A percentile compares a stretch with the other conserved stretches of the same genome.
phyloP scores from a whole-genome alignment of 2,888 invertebrate species.

The Parapristionchus giblindavisi region DNA sequence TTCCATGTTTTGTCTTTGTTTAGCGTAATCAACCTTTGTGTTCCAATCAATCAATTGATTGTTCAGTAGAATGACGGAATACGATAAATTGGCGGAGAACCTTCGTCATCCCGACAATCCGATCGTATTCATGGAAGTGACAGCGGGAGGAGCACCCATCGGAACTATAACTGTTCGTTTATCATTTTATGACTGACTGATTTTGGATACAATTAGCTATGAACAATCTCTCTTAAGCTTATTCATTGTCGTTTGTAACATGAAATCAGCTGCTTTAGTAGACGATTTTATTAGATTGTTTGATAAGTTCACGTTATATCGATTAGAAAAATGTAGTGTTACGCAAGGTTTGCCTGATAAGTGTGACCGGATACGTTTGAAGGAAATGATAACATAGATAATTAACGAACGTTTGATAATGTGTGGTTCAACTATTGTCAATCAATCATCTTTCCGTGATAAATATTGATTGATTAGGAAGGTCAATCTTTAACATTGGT shows the following conservation, averaged over 20 bases:
- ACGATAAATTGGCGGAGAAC: constrained; percentile 67
- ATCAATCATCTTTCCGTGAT: constrained; percentile 18
- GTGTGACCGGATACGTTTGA: no score
- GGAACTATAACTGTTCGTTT: constrained; percentile 74
- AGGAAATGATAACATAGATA: no score
- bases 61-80: constrained; percentile 64
- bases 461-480: constrained; percentile 72
- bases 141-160: constrained; percentile 80
- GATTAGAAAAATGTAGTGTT: no score
- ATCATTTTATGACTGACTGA: constrained; percentile 2
- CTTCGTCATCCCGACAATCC: constrained; percentile 87
- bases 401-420: neutral
- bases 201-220: neutral
- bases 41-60: no score
- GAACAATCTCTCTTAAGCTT: neutral
- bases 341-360: no score
- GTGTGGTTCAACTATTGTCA: neutral
- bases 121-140: constrained; percentile 96
- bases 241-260: no score
- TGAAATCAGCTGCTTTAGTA: no score
- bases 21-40: no score
- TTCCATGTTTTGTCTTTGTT: no score
- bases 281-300: no score
- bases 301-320: no score
- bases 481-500: no score